Evolutionary conservation across 2,888 invertebrate species (phyloP), one percentile per base, ranked within the genome.

Genomic region (Ophion slaviceki): DNA sequence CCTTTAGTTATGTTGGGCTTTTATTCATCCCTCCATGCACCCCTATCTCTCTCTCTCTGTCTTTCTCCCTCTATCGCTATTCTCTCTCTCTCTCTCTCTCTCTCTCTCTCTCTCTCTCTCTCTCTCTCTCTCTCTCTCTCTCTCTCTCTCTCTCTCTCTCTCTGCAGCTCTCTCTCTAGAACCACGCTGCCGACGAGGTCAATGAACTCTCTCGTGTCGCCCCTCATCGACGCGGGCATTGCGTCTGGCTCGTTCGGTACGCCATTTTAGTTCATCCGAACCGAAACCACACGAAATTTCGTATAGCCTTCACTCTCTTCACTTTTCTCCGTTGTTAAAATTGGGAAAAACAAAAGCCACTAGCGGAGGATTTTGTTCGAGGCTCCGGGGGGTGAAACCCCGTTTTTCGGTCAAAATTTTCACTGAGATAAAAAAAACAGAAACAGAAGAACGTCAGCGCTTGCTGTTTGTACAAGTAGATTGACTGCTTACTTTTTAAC

Each of bases 211-310:
- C 70, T 32, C 80, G 40, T 40, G 40, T 61, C 47, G 24, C 45
- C 75, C 83, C 67, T 76, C 79, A 80, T 72, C 62, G 76, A 82
- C 71, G 36, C 70, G 71, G 64, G 57, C 14, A 77, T 68, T 24
- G 79, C 47, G 85, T 82, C 75, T 79, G 82, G 78, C 32, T 67
- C 76, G 61, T 80, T 82, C 57, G 53, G 70, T 24, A 47, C 71
- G 62, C 78, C 82, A 72, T 82, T 80, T 82, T 67, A 75, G 72
- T 78, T 61, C 32, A 62, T 53, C 61, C 64, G 28, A 24, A 80
- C 36, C 45, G 14, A 62, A 74, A 83, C 71, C 36, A 67, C 64
- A 75, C 20, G 8, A 17, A 68, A n/a, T 70, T 53, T 72, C 40
- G 14, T n/a, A 61, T 20, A 24, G 7, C 62, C 28, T 75, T 53